Percentiles rank a stretch among this genome's conserved stretches.
These are phyloP conservation scores for Samia ricini DNA, from an alignment of 1,140 invertebrate genomes.

Conservation along the genomic window DNA sequence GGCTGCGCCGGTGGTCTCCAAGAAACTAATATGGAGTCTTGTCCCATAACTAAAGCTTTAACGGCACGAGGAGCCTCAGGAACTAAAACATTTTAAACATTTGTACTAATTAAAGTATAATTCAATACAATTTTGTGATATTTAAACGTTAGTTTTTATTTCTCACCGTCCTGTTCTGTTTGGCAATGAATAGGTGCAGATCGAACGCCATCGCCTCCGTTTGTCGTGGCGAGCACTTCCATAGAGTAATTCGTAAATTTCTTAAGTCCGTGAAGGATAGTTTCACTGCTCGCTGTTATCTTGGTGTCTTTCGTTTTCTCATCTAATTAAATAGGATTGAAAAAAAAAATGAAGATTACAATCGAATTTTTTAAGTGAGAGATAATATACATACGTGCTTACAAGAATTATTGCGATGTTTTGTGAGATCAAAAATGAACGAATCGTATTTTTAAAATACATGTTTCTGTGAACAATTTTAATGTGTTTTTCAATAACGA, in stretches of 20 bases:
- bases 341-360: background rate
- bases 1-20: constrained; percentile 95
- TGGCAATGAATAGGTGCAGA: constrained; percentile 94
- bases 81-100: constrained; percentile 64
- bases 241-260: constrained; percentile 99
- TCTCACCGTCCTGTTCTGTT: constrained; percentile 95
- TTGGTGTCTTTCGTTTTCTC: constrained; percentile 95
- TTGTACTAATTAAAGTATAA: background rate
- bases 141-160: background rate
- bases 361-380: background rate
- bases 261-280: constrained; percentile 93
- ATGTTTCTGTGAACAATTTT: no score
- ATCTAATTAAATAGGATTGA: constrained; percentile 76
- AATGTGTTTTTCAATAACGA: no score
- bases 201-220: constrained; percentile 96
- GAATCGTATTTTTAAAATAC: no score
- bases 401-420: no score
- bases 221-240: constrained; percentile 96
- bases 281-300: constrained; percentile 94
- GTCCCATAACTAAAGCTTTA: constrained; percentile 94
- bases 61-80: constrained; percentile 95
- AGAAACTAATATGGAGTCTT: constrained; percentile 93
- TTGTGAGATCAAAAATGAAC: no score
- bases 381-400: no score
- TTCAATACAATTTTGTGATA: background rate